Evolutionary conservation across 2,797 vertebrate species (phyloP), one percentile per base, ranked within the genome.

Genomic region (Chaetodon trifasciatus): DNA sequence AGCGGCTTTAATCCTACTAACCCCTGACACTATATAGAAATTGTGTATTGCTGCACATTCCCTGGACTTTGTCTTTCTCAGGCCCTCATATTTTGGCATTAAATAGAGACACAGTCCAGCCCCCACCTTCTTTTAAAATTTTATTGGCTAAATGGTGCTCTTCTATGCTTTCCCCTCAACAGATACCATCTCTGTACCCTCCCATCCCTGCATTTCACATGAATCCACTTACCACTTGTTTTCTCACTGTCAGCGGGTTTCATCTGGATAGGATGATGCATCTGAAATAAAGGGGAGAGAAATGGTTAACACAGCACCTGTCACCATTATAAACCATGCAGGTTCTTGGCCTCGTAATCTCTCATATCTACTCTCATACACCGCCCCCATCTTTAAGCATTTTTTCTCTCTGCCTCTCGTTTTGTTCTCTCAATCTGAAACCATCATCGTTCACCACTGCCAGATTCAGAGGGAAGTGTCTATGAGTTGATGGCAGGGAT

Each of bases 211-310:
- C 37, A 70, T 68, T 65, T 70, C 24, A 44, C 37, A 64, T 65
- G 46, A 86, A 85, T 75, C 62, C 55, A 91, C 95, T 91, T 83
- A 95, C 95, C 95, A 78, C 89, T 95, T 70, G 94, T 95, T 93
- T 95, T 95, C 93, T 95, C 95, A 74, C 94, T 95, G 88, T 95
- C 95, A 75, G 95, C 95, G 32, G 95, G 95, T 91, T 95, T 95
- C 95, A 95, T 95, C 94, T 95, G 95, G 87, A 95, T 95, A 89
- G 95, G 94, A 94, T 95, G 95, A 94, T 95, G 95, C 95, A 95
- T 95, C 95, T 95, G 80, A 5, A 46, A n/a, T 24, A 32, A 23
- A 53, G 8, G 8, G 28, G 0, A 78, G 44, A 74, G 2, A 70
- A 76, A 67, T 1, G 8, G 74, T 84, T 75, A 83, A 79, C 39